Conservation (phyloP, 2,797 vertebrate genomes). For the Myripristis murdjan region DNA sequence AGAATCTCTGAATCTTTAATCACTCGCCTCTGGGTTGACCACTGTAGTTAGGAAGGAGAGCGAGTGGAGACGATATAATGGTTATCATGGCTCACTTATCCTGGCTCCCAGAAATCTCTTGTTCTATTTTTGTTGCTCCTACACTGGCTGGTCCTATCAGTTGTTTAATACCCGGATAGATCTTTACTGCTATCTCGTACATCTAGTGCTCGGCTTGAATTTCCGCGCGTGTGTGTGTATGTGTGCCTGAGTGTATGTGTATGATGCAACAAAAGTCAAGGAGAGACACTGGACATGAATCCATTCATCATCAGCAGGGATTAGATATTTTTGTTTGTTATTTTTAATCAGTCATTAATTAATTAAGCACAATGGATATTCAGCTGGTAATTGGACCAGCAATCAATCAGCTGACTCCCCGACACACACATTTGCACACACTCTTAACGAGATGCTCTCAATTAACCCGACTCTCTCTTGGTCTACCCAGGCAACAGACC, state of each 20-base stretch:
- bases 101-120: slow-evolving; percentile 73
- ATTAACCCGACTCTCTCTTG: slow-evolving; percentile 70
- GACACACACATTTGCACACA: slow-evolving; percentile 62
- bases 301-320: slow-evolving; percentile 66
- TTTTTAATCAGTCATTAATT: slow-evolving; percentile 78
- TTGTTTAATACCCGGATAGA: slow-evolving; percentile 70
- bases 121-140: slow-evolving; percentile 76
- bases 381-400: slow-evolving; percentile 68
- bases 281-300: slow-evolving; percentile 59
- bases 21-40: slow-evolving; percentile 78
- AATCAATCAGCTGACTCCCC: slow-evolving; percentile 69
- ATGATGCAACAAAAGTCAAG: slow-evolving; percentile 60
- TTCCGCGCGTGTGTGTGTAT: slow-evolving; percentile 14
- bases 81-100: slow-evolving; percentile 74
- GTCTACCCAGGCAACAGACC: slow-evolving; percentile 51
- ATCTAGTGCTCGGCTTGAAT: slow-evolving; percentile 54
- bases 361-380: slow-evolving; percentile 70
- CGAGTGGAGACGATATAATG: slow-evolving; percentile 64
- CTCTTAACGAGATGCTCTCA: slow-evolving; percentile 70
- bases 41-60: slow-evolving; percentile 71
- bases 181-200: slow-evolving; percentile 60
- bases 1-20: slow-evolving; percentile 82
- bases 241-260: slow-evolving; percentile 27
- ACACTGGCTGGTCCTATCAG: slow-evolving; percentile 67
- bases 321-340: slow-evolving; percentile 78